Base-by-base conservation (phyloP, 2,797 vertebrate species). In the Siniperca undulata region DNA sequence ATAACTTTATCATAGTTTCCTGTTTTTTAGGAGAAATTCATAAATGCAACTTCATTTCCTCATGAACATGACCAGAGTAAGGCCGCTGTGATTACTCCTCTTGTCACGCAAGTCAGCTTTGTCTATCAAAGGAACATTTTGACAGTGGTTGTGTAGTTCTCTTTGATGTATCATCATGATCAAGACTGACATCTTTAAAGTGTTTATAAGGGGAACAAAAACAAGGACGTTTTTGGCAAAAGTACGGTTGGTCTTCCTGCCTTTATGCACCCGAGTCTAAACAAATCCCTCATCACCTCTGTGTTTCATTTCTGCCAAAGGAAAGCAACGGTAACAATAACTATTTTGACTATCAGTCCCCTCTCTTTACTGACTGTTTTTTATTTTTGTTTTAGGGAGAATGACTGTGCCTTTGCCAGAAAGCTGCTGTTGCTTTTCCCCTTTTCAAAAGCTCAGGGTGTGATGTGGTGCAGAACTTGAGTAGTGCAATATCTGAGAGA, bases 171-270 rank as follows among this genome's bases (percentile, higher is more conserved):
- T 86, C 70, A 64, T 78, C 73, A 13, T 44, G 53, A 86, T 78
- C 55, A 73, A 78, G 85, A 89, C 88, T 90, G 92, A 93, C 86
- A 89, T 87, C 42, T 88, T 84, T 74, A 11, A 77, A 77, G 77
- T 83, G 83, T 85, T 81, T 72, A 38, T 44, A 78, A 89, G 86
- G 87, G 92, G 92, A 88, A 90, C 80, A 80, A 83, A 85, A 89
- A 90, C 88, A 91, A 87, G 77, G 78, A 89, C 46, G 70, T 89
- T 92, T 93, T 93, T 84, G 90, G 90, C 90, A 90, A 92, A 93
- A 88, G 92, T 93, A 94, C 92, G 91, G 94, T 94, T 94, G 85
- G 78, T 90, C 90, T 90, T 90, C 89, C 89, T 86, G 87, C 71
- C 78, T 86, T 82, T 77, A 73, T 84, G 73, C 70, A 62, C 62